Evolutionary conservation across 1,140 invertebrate genomes (phyloP), one percentile per base, ranked within the genome.

Genomic region (Drosophila sucinea): DNA sequence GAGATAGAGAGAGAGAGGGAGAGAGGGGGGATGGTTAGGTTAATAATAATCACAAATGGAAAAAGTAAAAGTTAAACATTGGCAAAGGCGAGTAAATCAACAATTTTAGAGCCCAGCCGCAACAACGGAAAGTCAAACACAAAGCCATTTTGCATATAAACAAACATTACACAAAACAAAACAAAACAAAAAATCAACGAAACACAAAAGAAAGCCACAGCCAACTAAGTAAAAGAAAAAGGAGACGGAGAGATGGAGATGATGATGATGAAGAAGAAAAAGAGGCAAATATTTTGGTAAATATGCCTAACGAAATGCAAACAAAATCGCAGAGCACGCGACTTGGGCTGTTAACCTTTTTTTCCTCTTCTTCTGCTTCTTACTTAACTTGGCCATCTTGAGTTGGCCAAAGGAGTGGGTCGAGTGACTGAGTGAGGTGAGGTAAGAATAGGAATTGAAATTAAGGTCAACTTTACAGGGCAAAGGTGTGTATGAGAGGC

Each of bases 241-340:
- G 58, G 61, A 73, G 70, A 68, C 62, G 30, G 4, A 54, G 2
- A 10, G 23, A 60, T 35, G 25, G 3, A 7, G 44, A 51, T 51
- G 44, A 38, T 38, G 35, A 11, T 38, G 35, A 51, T 27, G 44
- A 51, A 8, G 23, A 27, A 51, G 44, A 8, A 27, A 51, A 27
- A 51, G 61, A 51, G 33, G 58, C 29, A 51, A 51, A 29, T 64
- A 55, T 64, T 55, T 78, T 51, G 66, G 84, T 77, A 87, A 89
- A 87, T 89, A 87, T 84, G 84, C 84, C 84, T 87, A 87, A 87
- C 84, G 84, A 87, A 89, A 89, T 84, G 84, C 84, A 87, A 87
- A 87, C 84, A 87, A 84, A 87, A 83, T 76, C 79, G 83, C 74
- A 67, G 75, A 60, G 68, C 71, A 79, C 72, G 83, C 68, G 73